Base-by-base conservation (phyloP, 2,888 invertebrate species). In the Augochlorella aurata region DNA sequence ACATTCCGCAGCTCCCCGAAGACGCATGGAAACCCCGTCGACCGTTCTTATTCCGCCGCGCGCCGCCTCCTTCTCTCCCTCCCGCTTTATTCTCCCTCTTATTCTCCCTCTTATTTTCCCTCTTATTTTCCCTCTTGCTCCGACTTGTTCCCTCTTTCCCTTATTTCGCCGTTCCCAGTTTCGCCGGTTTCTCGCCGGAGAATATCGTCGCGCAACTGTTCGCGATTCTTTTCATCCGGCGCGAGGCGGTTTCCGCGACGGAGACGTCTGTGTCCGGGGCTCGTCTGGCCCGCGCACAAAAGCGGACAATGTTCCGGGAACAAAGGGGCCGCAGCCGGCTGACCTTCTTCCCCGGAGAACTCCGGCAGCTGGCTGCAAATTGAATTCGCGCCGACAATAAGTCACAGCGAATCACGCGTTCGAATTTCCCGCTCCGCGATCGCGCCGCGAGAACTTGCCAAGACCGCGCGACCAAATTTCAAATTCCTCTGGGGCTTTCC, bases 371-470 rank as follows among this genome's bases (percentile, higher is more conserved):
- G 1, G 50, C 61, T 68, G 67, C 47, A 80, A 80, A 78, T 78
- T 78, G 80, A 80, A 78, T 80, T 78, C 79, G 63, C 72, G 61
- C 44, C 79, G 80, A 78, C 80, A 80, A 80, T 80, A 67, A 72
- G 47, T 72, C 79, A 24, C 45, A 12, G 71, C 68, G 61, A 78
- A 78, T 80, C 71, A 58, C 71, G 71, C 58, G 79, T 72, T 80
- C 52, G 67, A 58, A 63, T 68, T 78, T 78, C 29, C 24, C 18
- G 29, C 21, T 21, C 5, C 54, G 21, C 14, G 54, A 24, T 58
- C 14, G 54, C 14, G 5, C 5, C 7, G 21, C 54, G 54, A 21
- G 21, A 24, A 21, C 12, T 12, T 21, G 10, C 47, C 47, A 4
- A 29, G 38, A 7, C 47, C 47, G 12, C 10, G 47, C 12, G 47